A percentile compares a stretch with the other conserved stretches of the same genome.
Conservation (phyloP, 2,113 vertebrate species). For the Chloroceryle aenea region DNA sequence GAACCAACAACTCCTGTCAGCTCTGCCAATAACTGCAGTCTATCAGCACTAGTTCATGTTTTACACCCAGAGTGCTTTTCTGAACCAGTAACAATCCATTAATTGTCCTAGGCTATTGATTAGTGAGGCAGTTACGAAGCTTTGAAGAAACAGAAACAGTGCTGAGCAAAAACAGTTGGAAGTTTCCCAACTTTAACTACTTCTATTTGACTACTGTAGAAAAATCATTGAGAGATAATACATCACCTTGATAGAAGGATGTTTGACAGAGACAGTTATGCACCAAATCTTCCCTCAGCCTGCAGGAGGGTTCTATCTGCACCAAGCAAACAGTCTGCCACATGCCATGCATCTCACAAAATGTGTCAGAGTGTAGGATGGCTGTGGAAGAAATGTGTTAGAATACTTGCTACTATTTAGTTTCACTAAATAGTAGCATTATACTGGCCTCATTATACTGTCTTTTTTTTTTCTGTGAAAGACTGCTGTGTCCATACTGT, state of each 20-base stretch:
- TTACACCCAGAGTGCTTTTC: not conserved
- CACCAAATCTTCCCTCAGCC: not conserved
- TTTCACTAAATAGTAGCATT: not conserved
- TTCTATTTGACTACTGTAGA: not conserved
- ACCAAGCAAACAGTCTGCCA: not conserved
- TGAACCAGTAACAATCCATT: not conserved
- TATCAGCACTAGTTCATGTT: not conserved
- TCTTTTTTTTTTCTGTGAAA: not conserved
- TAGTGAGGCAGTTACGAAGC: not conserved
- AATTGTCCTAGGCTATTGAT: not conserved
- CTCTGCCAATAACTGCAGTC: not conserved
- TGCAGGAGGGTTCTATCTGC: not conserved
- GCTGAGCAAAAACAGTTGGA: not conserved
- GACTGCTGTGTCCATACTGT: rapidly evolving
- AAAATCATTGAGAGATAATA: not conserved
- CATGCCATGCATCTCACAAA: not conserved
- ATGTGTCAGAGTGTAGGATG: not conserved
- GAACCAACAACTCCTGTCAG: not conserved
- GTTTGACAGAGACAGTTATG: not conserved
- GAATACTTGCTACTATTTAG: not conserved
- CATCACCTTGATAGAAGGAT: not conserved
- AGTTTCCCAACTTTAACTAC: not conserved
- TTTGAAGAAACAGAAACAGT: not conserved
- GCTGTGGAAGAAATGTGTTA: not conserved
- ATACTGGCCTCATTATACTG: not conserved